phyloP scores from a whole-genome alignment of 2,113 vertebrate species.

The Suncus etruscus region DNA sequence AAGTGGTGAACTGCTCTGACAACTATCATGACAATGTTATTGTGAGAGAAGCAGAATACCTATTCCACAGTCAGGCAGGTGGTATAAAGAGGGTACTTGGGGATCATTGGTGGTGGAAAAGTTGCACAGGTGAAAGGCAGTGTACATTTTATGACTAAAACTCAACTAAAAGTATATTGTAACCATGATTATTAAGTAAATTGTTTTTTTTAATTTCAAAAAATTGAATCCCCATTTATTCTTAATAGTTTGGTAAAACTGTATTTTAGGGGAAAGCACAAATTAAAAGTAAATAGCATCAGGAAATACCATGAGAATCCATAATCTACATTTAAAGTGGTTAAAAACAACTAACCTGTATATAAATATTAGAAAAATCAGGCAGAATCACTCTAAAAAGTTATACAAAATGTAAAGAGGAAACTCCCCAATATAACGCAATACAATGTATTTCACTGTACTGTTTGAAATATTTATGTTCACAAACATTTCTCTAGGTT shows the following conservation, averaged over 20 bases:
- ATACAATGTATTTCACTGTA: constrained; percentile 6
- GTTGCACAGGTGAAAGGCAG: no score
- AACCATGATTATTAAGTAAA: no score
- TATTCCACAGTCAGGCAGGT: no score
- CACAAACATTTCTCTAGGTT: constrained; percentile 20
- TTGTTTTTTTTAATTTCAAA: not conserved
- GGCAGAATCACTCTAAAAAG: not conserved
- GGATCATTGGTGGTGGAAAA: no score
- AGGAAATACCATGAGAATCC: constrained; percentile 51
- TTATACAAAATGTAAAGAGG: not conserved
- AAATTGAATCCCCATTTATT: constrained; percentile 13
- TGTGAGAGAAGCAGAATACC: no score
- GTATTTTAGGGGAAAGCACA: constrained; percentile 48
- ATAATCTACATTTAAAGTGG: constrained; percentile 42
- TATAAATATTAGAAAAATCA: constrained; percentile 25
- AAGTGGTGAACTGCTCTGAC: no score
- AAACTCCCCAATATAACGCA: constrained; percentile 52
- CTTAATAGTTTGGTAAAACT: constrained; percentile 38
- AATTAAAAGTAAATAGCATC: constrained; percentile 21
- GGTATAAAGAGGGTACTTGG: no score
- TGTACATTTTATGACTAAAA: no score
- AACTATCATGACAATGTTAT: no score
- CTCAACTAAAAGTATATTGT: no score
- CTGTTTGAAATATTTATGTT: constrained; percentile 57
- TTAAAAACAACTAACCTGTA: constrained; percentile 51